Percentiles rank a stretch among this genome's conserved stretches.
These are phyloP conservation scores for Falco novaeseelandiae DNA, from an alignment of 2,797 vertebrate genomes.

Conservation along the genomic window DNA sequence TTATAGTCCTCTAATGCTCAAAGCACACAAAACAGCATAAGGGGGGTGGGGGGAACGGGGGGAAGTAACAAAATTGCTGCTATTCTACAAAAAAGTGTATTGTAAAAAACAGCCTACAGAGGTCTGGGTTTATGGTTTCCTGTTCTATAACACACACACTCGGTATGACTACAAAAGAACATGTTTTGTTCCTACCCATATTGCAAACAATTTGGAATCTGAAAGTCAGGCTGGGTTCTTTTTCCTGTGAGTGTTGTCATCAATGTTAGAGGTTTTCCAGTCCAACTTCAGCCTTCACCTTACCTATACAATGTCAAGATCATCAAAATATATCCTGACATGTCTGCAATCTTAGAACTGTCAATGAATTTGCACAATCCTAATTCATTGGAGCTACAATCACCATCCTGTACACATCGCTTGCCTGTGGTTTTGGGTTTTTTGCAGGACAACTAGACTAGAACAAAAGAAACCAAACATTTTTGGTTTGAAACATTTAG, in stretches of 20 bases:
- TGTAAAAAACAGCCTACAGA: not conserved
- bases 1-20: not conserved
- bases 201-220: not conserved
- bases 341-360: not conserved
- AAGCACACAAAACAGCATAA: not conserved
- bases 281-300: not conserved
- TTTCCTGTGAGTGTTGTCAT: not conserved
- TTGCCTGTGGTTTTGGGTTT: not conserved
- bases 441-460: not conserved
- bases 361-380: not conserved
- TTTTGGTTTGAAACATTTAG: not conserved
- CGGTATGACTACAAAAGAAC: not conserved
- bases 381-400: not conserved
- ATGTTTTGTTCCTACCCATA: not conserved
- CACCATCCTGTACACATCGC: not conserved
- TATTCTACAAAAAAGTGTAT: not conserved
- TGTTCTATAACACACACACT: not conserved
- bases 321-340: not conserved
- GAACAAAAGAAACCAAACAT: not conserved
- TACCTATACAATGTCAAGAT: not conserved
- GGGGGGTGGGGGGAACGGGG: accelerated
- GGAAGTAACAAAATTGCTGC: not conserved
- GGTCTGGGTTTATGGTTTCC: not conserved
- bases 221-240: not conserved
- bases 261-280: not conserved